Conservation (phyloP, 2,797 vertebrate species). For the Chrysocyon brachyurus region DNA sequence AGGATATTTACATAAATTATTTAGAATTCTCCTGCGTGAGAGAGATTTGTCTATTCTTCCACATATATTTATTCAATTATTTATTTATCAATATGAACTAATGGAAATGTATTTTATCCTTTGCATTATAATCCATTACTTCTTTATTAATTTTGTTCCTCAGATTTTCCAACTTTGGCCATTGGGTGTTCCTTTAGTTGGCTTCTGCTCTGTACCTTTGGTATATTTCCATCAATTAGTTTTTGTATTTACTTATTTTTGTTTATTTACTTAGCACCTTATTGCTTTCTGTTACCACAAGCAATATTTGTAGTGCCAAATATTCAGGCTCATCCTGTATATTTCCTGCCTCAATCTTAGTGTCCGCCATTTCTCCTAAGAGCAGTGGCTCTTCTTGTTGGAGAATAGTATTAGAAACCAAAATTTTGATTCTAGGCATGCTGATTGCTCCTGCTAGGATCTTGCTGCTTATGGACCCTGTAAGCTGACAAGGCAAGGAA, state of each 20-base stretch:
- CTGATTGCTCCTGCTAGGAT: not conserved
- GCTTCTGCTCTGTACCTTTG: not conserved
- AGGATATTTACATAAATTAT: not conserved
- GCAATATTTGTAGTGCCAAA: not conserved
- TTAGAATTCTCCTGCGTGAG: not conserved
- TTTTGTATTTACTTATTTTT: not conserved
- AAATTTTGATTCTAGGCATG: not conserved
- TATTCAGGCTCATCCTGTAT: not conserved
- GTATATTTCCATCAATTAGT: not conserved
- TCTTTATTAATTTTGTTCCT: not conserved
- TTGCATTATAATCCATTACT: not conserved
- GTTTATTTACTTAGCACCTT: not conserved
- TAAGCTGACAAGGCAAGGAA: not conserved
- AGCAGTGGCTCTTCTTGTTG: not conserved
- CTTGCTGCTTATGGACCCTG: not conserved
- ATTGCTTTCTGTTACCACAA: not conserved
- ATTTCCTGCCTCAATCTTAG: not conserved
- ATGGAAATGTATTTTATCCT: not conserved
- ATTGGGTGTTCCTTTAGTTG: not conserved
- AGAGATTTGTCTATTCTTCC: not conserved
- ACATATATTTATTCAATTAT: not conserved
- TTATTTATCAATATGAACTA: not conserved
- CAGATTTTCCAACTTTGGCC: not conserved
- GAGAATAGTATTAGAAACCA: not conserved
- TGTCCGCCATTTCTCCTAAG: not conserved